Conservation (phyloP, 2,888 invertebrate genomes). For the Acleris cristana region DNA sequence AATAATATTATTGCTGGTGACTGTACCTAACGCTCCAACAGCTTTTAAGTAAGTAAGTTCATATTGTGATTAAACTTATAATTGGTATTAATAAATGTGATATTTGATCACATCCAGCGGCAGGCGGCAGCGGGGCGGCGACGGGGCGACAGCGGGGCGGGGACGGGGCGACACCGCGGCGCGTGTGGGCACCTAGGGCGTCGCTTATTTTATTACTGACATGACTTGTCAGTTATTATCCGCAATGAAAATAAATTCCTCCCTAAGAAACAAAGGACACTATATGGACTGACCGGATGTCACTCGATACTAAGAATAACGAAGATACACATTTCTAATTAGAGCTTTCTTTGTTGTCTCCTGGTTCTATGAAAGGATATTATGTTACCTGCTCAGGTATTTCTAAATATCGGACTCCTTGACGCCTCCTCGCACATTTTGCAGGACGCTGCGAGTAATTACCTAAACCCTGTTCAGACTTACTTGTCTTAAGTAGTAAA, state of each 20-base stretch:
- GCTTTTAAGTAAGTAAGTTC: slow-evolving; percentile 1
- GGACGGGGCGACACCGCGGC: slow-evolving; percentile 42
- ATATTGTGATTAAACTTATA: slow-evolving; percentile 6
- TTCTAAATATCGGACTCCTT: too few relatives aligned
- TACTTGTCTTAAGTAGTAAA: too few relatives aligned
- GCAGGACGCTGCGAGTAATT: too few relatives aligned
- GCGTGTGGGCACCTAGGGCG: slow-evolving; percentile 53
- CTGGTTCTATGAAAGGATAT: too few relatives aligned
- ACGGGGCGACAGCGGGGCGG: slow-evolving; percentile 44
- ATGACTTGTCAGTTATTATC: slow-evolving; percentile 79
- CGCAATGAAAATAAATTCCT: slow-evolving; percentile 77
- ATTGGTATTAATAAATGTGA: slow-evolving; percentile 29
- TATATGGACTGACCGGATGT: too few relatives aligned
- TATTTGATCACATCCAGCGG: slow-evolving; percentile 17
- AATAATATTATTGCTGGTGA: too few relatives aligned
- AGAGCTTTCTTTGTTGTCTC: too few relatives aligned
- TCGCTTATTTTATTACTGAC: slow-evolving; percentile 71
- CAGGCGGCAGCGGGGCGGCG: slow-evolving; percentile 44
- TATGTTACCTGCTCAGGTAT: too few relatives aligned
- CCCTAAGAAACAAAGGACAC: slow-evolving; percentile 65
- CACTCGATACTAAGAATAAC: too few relatives aligned
- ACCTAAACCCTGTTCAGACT: too few relatives aligned
- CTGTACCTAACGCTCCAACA: background rate
- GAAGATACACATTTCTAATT: too few relatives aligned
- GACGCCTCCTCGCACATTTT: too few relatives aligned